Conservation (phyloP, 2,113 vertebrate genomes). For the Paralichthys olivaceus region DNA sequence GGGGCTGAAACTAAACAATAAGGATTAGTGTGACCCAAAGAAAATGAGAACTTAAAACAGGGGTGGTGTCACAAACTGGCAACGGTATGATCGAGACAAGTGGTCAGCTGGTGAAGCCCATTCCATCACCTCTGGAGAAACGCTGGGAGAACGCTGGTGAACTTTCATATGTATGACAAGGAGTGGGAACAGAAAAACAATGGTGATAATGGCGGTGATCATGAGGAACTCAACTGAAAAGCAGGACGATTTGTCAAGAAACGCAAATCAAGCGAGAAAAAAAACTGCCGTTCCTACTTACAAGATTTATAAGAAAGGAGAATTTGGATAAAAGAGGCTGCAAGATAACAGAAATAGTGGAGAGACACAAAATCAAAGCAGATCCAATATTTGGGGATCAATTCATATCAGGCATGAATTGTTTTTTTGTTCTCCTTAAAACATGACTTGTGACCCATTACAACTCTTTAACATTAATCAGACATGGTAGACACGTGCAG, state of each 20-base stretch:
- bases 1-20: constrained; percentile 63
- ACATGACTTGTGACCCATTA: constrained; percentile 65
- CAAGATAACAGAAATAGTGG: constrained; percentile 99
- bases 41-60: constrained; percentile 86
- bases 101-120: constrained; percentile 90
- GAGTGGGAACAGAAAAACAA: constrained; percentile 67
- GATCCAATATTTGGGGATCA: constrained; percentile 92
- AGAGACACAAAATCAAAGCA: constrained; percentile 99
- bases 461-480: constrained; percentile 68
- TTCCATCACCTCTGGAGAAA: constrained; percentile 89
- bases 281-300: constrained; percentile 99
- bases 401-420: constrained; percentile 86
- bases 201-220: constrained; percentile 83
- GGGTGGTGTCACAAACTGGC: constrained; percentile 89
- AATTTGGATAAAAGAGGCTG: constrained; percentile 99
- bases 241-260: constrained; percentile 85
- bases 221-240: constrained; percentile 82
- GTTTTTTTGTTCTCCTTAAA: constrained; percentile 61
- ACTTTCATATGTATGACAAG: constrained; percentile 72
- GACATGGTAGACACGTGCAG: constrained; percentile 85
- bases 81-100: constrained; percentile 86
- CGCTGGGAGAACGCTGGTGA: constrained; percentile 68
- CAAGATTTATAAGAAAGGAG: constrained; percentile 99
- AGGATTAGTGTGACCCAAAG: constrained; percentile 83
- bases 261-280: constrained; percentile 90